A percentile compares a stretch with the other conserved stretches of the same genome.
Conservation (phyloP, 2,888 invertebrate species). For the Amblyjoppa proteus region DNA sequence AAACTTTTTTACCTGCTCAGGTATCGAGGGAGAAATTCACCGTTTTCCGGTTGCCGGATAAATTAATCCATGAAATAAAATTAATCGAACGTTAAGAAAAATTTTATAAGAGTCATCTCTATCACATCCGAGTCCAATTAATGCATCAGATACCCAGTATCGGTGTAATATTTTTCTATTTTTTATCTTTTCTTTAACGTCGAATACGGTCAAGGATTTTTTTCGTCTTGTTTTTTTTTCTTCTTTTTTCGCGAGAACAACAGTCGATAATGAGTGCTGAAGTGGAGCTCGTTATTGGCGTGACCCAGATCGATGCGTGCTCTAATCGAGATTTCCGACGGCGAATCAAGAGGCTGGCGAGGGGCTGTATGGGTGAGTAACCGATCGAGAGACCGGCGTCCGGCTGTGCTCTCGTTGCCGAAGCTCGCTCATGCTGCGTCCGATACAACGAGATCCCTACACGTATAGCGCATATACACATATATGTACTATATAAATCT, state of each 20-base stretch:
- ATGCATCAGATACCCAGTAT: background rate
- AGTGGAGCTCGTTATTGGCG: slow-evolving; percentile 57
- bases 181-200: slow-evolving; percentile 5
- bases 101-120: too few species aligned
- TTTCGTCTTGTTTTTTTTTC: background rate
- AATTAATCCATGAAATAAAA: too few species aligned
- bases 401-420: slow-evolving; percentile 23
- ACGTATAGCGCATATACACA: background rate
- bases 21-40: too few species aligned
- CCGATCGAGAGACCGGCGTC: slow-evolving; percentile 46
- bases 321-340: slow-evolving; percentile 62
- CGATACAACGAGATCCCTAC: background rate
- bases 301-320: slow-evolving; percentile 65
- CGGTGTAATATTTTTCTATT: slow-evolving; percentile 27
- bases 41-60: too few species aligned
- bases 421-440: background rate
- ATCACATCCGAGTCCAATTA: background rate
- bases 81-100: too few species aligned
- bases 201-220: slow-evolving; percentile 3
- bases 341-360: slow-evolving; percentile 46
- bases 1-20: too few species aligned
- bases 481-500: background rate
- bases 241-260: slow-evolving; percentile 32
- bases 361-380: slow-evolving; percentile 39
- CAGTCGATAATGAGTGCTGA: slow-evolving; percentile 39